phyloP scores from a whole-genome alignment of 1,140 invertebrate species.

The Dinothrombium tinctorium region DNA sequence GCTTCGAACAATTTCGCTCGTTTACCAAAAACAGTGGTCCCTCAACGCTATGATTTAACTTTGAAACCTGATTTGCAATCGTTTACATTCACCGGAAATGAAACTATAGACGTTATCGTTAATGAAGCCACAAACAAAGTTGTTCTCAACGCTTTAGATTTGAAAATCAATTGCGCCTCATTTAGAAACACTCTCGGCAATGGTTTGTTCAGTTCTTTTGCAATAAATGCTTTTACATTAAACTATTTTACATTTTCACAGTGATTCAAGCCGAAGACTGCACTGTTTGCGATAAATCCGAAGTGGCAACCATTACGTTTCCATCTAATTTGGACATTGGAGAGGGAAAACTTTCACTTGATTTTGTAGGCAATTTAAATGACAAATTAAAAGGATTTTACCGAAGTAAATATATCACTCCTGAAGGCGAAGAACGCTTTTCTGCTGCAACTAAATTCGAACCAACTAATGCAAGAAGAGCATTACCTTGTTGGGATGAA shows the following conservation, averaged over 20 bases:
- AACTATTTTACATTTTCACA: too few species aligned
- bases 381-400: constrained; percentile 89
- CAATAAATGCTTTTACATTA: too few species aligned
- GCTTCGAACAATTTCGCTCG: too few species aligned
- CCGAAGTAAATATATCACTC: constrained; percentile 51
- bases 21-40: not conserved
- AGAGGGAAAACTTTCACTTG: constrained; percentile 36
- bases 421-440: constrained; percentile 44
- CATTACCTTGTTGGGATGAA: constrained; percentile 95
- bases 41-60: not conserved
- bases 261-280: too few species aligned
- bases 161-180: not conserved
- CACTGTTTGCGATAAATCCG: too few species aligned
- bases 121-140: not conserved
- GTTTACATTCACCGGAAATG: not conserved
- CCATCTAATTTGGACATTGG: constrained; percentile 32
- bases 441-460: constrained; percentile 72
- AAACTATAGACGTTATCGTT: not conserved
- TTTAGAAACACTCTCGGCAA: not conserved
- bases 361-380: constrained; percentile 60
- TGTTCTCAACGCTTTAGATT: not conserved
- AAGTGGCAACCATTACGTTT: constrained; percentile 43
- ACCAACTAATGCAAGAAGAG: constrained; percentile 54
- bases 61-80: not conserved
- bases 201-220: too few species aligned